A percentile compares a stretch with the other conserved stretches of the same genome.
Evolutionary conservation across 2,888 invertebrate genomes (phyloP).

Genomic region (Schizaphis graminum): DNA sequence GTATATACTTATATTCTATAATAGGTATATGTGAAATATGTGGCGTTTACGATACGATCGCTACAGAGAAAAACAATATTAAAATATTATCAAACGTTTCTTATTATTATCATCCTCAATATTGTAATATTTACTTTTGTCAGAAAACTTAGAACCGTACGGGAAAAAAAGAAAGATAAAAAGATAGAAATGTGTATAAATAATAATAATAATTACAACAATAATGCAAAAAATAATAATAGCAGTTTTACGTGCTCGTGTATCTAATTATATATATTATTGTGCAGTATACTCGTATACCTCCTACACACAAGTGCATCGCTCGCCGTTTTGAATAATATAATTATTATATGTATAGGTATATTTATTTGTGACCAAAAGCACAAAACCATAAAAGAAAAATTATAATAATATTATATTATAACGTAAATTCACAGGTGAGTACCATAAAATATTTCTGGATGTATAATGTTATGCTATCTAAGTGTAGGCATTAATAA

Average conservation of each 20-base stretch:
- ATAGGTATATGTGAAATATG: not conserved
- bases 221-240: not conserved
- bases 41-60: not conserved
- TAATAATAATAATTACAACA: not conserved
- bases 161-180: not conserved
- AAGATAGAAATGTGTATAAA: not conserved
- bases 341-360: not conserved
- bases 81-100: conserved; percentile 27
- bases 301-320: not conserved
- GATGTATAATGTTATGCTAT: not conserved
- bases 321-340: not conserved
- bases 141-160: not conserved
- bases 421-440: not conserved
- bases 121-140: conserved; percentile 22
- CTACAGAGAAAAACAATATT: conserved; percentile 10
- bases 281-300: not conserved
- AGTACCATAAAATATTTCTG: not conserved
- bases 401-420: not conserved
- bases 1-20: not conserved
- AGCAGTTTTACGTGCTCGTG: not conserved
- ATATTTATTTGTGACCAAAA: not conserved
- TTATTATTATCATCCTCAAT: not conserved
- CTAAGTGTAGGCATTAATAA: not conserved
- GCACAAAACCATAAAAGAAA: not conserved
- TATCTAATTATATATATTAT: not conserved